phyloP scores from a whole-genome alignment of 2,888 invertebrate species.

The Chalcis sispes region DNA sequence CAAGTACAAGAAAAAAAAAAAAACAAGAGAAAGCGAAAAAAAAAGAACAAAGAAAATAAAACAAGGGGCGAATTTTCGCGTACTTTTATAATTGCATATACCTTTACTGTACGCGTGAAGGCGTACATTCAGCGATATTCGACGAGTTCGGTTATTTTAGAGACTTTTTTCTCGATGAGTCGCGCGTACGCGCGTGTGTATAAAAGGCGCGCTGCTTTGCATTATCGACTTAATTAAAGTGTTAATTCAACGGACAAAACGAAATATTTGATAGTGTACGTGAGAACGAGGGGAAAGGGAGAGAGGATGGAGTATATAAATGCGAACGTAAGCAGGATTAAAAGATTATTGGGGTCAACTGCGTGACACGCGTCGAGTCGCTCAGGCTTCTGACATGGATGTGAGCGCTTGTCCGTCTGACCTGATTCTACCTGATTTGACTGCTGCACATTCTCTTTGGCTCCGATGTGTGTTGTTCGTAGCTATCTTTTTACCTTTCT shows the following conservation, averaged over 20 bases:
- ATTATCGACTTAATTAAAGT: slow-evolving; percentile 15
- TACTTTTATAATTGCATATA: neutral
- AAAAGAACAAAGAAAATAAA: neutral
- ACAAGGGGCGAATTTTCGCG: neutral
- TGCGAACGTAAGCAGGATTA: neutral
- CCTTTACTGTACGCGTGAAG: neutral
- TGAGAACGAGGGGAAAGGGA: neutral
- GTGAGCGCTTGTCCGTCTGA: neutral
- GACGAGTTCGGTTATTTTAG: no score
- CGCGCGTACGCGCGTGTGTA: no score
- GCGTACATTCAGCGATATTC: neutral
- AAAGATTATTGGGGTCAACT: slow-evolving; percentile 18
- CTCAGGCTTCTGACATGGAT: slow-evolving; percentile 22
- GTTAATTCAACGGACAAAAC: neutral
- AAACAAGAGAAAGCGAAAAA: no score
- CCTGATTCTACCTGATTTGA: slow-evolving; percentile 32
- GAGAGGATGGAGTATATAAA: neutral
- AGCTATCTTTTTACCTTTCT: neutral
- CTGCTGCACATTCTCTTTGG: neutral
- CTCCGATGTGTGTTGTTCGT: neutral
- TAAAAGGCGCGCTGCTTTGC: neutral
- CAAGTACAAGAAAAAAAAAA: neutral
- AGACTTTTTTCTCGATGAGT: no score
- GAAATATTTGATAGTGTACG: neutral
- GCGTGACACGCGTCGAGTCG: slow-evolving; percentile 4